These are phyloP conservation scores for Patella pellucida DNA, from an alignment of 2,888 invertebrate species.

Conservation along the genomic window DNA sequence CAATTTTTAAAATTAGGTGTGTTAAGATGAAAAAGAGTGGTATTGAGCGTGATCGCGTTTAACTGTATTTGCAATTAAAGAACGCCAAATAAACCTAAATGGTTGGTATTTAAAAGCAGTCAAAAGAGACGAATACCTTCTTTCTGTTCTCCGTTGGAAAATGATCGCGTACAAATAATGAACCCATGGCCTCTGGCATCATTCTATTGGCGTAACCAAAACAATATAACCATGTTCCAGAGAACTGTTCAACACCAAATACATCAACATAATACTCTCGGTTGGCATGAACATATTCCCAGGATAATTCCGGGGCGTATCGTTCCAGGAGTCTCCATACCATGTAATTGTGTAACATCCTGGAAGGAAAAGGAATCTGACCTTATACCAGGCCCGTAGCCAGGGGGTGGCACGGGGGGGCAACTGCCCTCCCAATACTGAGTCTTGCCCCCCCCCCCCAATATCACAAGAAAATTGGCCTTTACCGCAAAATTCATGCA, in stretches of 20 bases:
- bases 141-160: constrained; percentile 54
- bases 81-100: not conserved
- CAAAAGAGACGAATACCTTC: constrained; percentile 40
- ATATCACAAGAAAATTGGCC: too few species aligned
- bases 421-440: too few species aligned
- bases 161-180: constrained; percentile 53
- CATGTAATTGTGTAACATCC: constrained; percentile 76
- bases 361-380: constrained; percentile 36
- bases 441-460: too few species aligned
- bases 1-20: too few species aligned
- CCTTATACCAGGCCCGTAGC: too few species aligned
- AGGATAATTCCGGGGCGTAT: constrained; percentile 75
- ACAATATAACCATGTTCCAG: constrained; percentile 54
- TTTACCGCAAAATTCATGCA: too few species aligned
- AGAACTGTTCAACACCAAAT: constrained; percentile 47
- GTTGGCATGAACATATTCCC: constrained; percentile 67
- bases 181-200: constrained; percentile 53
- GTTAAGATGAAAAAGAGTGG: too few species aligned
- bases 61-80: not conserved
- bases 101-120: not conserved
- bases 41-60: too few species aligned
- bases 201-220: constrained; percentile 42
- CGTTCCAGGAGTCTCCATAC: constrained; percentile 76
- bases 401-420: not conserved
- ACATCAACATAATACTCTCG: constrained; percentile 54